These are phyloP conservation scores for Aricia agestis DNA, from an alignment of 1,140 invertebrate species.

Conservation along the genomic window DNA sequence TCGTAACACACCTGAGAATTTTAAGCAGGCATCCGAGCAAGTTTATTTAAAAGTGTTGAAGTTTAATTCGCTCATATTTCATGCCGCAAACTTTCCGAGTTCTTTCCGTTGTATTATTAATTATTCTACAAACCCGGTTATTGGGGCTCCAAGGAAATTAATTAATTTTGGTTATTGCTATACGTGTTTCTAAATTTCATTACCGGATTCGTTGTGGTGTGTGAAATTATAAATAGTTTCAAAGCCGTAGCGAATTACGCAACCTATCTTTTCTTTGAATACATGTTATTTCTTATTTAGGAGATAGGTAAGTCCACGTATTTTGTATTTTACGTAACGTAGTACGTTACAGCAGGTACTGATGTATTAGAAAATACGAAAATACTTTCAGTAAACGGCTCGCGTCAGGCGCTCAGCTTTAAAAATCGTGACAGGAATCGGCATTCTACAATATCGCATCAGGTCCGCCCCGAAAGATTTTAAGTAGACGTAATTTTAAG, in stretches of 20 bases:
- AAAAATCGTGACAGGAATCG: neutral
- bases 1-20: conserved; percentile 51
- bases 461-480: neutral
- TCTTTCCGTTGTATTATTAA: conserved; percentile 22
- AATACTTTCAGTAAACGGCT: neutral
- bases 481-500: conserved; percentile 11
- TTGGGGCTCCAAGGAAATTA: neutral
- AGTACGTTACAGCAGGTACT: neutral
- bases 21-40: conserved; percentile 57
- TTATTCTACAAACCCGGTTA: conserved; percentile 8
- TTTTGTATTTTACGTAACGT: no score
- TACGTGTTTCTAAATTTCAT: conserved; percentile 6
- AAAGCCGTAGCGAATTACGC: no score
- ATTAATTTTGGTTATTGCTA: conserved; percentile 10
- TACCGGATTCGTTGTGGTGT: neutral
- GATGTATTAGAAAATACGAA: neutral
- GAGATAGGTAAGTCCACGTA: no score
- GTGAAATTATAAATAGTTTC: neutral
- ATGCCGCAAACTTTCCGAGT: conserved; percentile 37
- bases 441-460: neutral
- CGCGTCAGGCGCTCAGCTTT: neutral
- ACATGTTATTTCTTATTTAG: neutral
- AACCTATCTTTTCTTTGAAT: neutral
- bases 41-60: conserved; percentile 45
- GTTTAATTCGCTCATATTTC: conserved; percentile 48